Evolutionary conservation across 2,888 invertebrate genomes (phyloP), one percentile per base, ranked within the genome.

Genomic region (Netelia melanura): DNA sequence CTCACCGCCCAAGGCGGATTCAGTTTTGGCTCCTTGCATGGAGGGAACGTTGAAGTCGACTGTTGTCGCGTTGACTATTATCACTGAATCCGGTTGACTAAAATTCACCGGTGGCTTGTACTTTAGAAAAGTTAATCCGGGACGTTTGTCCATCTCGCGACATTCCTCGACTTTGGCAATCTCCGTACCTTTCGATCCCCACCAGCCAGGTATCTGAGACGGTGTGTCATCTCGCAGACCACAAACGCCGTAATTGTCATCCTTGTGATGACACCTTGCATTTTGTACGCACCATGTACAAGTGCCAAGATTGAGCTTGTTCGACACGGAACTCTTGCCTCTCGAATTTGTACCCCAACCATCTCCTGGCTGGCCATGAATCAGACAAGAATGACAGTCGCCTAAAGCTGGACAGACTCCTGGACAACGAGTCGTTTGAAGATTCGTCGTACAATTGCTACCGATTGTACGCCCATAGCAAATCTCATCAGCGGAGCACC

Each of bases 271-370:
- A 92, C 98, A 98, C 61, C 97, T 95, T 0, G 98, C 98, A 91
- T 98, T 98, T 92, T 98, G 98, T 1, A 98, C 98, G 92, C 98
- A 98, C 98, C 98, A 98, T 61, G 97, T 97, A 91, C 98, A 98
- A 88, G 97, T 97, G 75, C 97, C 96, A 2, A 97, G 94, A 25
- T 97, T 96, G 76, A 97, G 93, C 91, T 97, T 97, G 88, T 96
- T 96, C 74, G 97, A 97, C 67, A 97, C 97, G 0, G 96, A 96
- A 83, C 94, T 94, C 71, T 90, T 93, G 9, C 93, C 93, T 1
- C 91, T 91, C 1, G 91, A 88, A 84, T 91, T 93, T 2, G 92
- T 93, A 14, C 93, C 95, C 86, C 92, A 92, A 21, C 93, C 93
- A 25, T 93, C 94, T 10, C 95, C 94, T n/a, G 95, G 94, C 88